These are phyloP conservation scores for Globicephala melas DNA, from an alignment of 2,113 vertebrate species.

Conservation along the genomic window DNA sequence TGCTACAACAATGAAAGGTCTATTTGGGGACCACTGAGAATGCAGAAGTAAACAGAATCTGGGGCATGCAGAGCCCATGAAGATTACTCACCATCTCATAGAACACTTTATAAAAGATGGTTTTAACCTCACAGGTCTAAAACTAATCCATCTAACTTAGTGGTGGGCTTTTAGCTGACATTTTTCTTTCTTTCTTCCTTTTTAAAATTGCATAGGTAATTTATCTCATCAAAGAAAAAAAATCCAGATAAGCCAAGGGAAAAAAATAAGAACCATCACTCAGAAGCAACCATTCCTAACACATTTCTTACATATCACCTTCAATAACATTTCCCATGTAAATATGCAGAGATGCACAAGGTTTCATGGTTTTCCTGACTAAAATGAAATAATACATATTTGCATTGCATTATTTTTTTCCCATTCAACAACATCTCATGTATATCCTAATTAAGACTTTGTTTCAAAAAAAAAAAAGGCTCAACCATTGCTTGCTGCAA, in stretches of 20 bases:
- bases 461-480: not conserved
- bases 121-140: not conserved
- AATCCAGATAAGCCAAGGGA: not conserved
- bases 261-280: not conserved
- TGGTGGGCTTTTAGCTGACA: not conserved
- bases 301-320: not conserved
- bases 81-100: not conserved
- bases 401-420: not conserved
- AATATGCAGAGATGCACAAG: not conserved
- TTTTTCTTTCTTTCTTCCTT: not conserved
- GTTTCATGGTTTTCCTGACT: not conserved
- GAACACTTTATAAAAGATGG: not conserved
- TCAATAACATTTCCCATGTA: not conserved
- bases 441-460: not conserved
- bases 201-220: conserved; percentile 20
- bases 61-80: not conserved
- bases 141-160: not conserved
- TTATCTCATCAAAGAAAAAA: not conserved
- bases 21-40: not conserved
- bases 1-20: not conserved
- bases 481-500: too few species aligned
- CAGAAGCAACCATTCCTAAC: not conserved
- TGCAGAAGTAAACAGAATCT: not conserved
- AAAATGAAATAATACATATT: not conserved
- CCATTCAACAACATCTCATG: not conserved